Evolutionary conservation across 2,797 vertebrate species (phyloP), one percentile per base, ranked within the genome.

Genomic region (Crenuchus spilurus): DNA sequence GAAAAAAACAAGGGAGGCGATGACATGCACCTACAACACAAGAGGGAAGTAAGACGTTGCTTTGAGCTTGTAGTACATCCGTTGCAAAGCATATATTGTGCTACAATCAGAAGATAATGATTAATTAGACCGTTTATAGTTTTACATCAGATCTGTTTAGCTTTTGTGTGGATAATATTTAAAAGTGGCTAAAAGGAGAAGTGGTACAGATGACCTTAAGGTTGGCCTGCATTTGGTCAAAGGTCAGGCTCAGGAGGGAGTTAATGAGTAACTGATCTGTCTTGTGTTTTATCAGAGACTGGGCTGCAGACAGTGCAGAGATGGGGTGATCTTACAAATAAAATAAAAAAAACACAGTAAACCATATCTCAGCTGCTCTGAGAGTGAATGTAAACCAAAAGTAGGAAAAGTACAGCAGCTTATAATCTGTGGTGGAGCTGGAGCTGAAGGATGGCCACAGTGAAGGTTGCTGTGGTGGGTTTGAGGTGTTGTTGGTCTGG

Each of bases 401-500:
- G 16, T 42, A 42, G 6, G 2, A 42, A 42, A 35, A 3, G 8
- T 3, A 35, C n/a, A n/a, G n/a, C n/a, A n/a, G n/a, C n/a, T n/a
- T n/a, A n/a, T n/a, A n/a, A n/a, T n/a, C n/a, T n/a, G n/a, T n/a
- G n/a, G n/a, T n/a, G n/a, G n/a, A n/a, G n/a, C n/a, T n/a, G n/a
- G n/a, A n/a, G n/a, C n/a, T n/a, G n/a, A n/a, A n/a, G n/a, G n/a
- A n/a, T n/a, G n/a, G n/a, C n/a, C n/a, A n/a, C n/a, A n/a, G n/a
- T n/a, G n/a, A n/a, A n/a, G n/a, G n/a, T n/a, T n/a, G n/a, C n/a
- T n/a, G n/a, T n/a, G n/a, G n/a, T n/a, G n/a, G n/a, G n/a, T n/a
- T n/a, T 35, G 49, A 70, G 10, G 61, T 72, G 77, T 66, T 79
- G 63, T 64, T 71, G 48, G 35, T 74, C 69, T 75, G 44, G 57